Evolutionary conservation across 2,888 invertebrate species (phyloP).

Genomic region (Miltochrista miniata): DNA sequence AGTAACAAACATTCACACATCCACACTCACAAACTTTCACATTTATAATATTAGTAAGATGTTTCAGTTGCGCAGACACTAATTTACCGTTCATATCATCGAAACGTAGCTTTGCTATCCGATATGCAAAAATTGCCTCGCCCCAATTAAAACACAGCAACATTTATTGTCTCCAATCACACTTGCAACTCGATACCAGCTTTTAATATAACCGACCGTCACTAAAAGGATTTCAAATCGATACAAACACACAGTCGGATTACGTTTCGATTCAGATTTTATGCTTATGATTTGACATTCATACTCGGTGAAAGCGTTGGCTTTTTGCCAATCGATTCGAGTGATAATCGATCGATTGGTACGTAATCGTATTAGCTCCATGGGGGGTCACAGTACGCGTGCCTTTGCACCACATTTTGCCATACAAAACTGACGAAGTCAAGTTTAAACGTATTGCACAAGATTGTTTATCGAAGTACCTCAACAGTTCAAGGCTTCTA

Average conservation of each 20-base stretch:
- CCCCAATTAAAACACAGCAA: not conserved
- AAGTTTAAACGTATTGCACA: slow-evolving; percentile 25
- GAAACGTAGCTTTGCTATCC: no score
- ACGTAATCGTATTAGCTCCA: slow-evolving; percentile 70
- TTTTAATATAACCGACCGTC: slow-evolving; percentile 56
- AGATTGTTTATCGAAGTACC: slow-evolving; percentile 17
- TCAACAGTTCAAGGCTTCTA: slow-evolving; percentile 25
- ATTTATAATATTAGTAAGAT: no score
- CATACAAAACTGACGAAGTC: slow-evolving; percentile 14
- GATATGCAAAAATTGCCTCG: no score
- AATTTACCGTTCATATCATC: no score
- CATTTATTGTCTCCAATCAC: slow-evolving; percentile 23
- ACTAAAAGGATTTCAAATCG: slow-evolving; percentile 63
- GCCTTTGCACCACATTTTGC: slow-evolving; percentile 37
- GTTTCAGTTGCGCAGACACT: no score
- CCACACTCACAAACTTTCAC: no score
- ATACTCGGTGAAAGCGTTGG: slow-evolving; percentile 75
- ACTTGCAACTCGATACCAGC: slow-evolving; percentile 25
- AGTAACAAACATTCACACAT: no score
- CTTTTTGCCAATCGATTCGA: slow-evolving; percentile 63
- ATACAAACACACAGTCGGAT: slow-evolving; percentile 56
- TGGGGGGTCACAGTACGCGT: slow-evolving; percentile 62
- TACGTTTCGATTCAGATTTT: slow-evolving; percentile 64
- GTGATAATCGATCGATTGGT: slow-evolving; percentile 65
- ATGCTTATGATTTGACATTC: slow-evolving; percentile 67